Conservation (phyloP, 2,797 vertebrate genomes). For the Fringilla coelebs region DNA sequence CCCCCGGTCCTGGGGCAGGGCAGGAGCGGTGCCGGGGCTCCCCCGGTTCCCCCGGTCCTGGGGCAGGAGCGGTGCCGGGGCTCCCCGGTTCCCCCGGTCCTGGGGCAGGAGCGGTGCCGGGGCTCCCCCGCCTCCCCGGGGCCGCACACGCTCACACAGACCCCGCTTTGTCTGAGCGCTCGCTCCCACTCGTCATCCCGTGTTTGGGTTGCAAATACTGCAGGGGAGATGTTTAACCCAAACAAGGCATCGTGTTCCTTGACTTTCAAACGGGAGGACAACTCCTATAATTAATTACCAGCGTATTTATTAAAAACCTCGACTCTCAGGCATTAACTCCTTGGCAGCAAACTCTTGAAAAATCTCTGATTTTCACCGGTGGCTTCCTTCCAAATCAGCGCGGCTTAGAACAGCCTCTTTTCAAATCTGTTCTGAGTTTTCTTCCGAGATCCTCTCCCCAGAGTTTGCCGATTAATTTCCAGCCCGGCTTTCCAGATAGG, state of each 20-base stretch:
- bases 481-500: conserved; percentile 11
- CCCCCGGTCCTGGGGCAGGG: not conserved
- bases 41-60: fast-evolving
- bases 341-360: conserved; percentile 14
- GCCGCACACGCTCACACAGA: not conserved
- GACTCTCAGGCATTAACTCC: conserved; percentile 4
- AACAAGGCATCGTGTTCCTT: not conserved
- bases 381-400: not conserved
- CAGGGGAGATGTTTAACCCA: conserved; percentile 20
- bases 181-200: not conserved
- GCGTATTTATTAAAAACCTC: not conserved
- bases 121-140: not conserved
- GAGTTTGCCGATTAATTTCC: conserved; percentile 16
- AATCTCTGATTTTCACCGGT: not conserved
- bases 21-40: not conserved
- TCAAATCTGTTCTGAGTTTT: not conserved
- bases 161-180: not conserved
- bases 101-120: not conserved
- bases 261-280: not conserved
- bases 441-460: not conserved
- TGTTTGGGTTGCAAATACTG: conserved; percentile 13
- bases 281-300: not conserved
- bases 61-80: not conserved
- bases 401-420: not conserved
- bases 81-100: fast-evolving